A percentile compares a stretch with the other conserved stretches of the same genome.
phyloP scores from a whole-genome alignment of 1,140 invertebrate genomes.

The Trypoxylus dichotomus region DNA sequence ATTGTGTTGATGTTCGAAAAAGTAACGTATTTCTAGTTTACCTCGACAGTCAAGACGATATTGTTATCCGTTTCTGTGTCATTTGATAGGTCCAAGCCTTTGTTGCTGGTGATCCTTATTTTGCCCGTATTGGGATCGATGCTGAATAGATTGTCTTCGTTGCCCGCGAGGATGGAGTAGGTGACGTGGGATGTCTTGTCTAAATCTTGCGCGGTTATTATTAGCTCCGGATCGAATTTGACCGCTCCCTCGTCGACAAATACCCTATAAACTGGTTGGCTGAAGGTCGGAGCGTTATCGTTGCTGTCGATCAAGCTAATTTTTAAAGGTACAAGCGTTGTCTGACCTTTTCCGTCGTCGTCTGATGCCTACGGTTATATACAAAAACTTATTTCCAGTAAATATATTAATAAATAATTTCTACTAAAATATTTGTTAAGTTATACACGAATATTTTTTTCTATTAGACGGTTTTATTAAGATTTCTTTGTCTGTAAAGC shows the following conservation, averaged over 20 bases:
- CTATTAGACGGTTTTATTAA: too few species aligned
- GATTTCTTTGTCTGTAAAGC: too few species aligned
- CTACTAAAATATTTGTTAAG: not conserved
- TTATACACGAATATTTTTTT: not conserved
- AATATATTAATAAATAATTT: not conserved
- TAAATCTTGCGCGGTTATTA: slow-evolving; percentile 73
- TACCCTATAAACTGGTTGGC: slow-evolving; percentile 70
- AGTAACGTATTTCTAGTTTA: slow-evolving; percentile 41
- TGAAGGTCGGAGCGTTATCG: slow-evolving; percentile 82
- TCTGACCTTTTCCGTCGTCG: slow-evolving; percentile 76
- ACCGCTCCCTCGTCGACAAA: slow-evolving; percentile 82
- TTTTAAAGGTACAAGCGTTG: slow-evolving; percentile 74
- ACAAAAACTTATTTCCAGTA: not conserved
- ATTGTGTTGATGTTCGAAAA: not conserved
- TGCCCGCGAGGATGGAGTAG: slow-evolving; percentile 72
- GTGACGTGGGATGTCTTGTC: slow-evolving; percentile 80
- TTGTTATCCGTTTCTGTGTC: slow-evolving; percentile 61
- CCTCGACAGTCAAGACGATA: slow-evolving; percentile 60
- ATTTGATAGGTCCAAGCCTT: slow-evolving; percentile 65
- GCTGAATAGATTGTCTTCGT: slow-evolving; percentile 65
- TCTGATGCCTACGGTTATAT: slow-evolving; percentile 71
- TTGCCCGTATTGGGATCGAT: slow-evolving; percentile 71
- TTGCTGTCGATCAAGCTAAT: slow-evolving; percentile 82
- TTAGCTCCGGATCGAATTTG: slow-evolving; percentile 77
- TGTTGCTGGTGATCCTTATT: slow-evolving; percentile 65